A percentile compares a stretch with the other conserved stretches of the same genome.
Conservation (phyloP, 2,888 invertebrate genomes). For the Melipona bicolor region DNA sequence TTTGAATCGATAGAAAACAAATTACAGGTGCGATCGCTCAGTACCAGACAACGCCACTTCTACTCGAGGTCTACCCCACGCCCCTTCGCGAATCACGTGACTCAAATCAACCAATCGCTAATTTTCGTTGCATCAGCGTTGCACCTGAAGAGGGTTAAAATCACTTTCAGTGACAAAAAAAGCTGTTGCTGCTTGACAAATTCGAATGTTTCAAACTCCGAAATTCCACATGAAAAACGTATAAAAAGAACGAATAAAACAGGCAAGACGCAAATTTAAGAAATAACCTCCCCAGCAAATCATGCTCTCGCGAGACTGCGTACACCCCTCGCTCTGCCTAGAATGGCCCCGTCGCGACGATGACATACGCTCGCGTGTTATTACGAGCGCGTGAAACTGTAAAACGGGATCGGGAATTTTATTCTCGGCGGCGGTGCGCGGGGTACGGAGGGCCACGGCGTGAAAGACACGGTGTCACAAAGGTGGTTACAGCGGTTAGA, state of each 20-base stretch:
- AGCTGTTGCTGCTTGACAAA: too few species aligned
- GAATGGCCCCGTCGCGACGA: not conserved
- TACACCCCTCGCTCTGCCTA: not conserved
- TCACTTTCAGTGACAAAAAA: too few species aligned
- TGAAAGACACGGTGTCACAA: constrained; percentile 50
- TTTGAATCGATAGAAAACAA: too few species aligned
- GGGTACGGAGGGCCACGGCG: not conserved
- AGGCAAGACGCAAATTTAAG: not conserved
- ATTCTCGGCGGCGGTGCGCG: constrained; percentile 14
- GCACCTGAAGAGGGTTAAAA: too few species aligned
- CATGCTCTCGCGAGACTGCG: constrained; percentile 20
- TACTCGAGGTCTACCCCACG: too few species aligned
- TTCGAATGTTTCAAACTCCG: too few species aligned
- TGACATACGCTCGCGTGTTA: not conserved
- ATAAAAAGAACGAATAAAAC: not conserved
- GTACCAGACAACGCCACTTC: too few species aligned
- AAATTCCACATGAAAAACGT: not conserved
- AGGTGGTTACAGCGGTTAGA: constrained; percentile 58
- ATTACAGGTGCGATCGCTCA: too few species aligned
- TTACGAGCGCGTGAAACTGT: constrained; percentile 39
- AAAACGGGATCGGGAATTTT: constrained; percentile 56
- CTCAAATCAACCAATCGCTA: too few species aligned
- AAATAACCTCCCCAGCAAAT: not conserved
- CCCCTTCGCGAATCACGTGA: too few species aligned
- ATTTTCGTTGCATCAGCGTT: too few species aligned